Base-by-base conservation (phyloP, 2,797 vertebrate species). In the Sebastiscus albofasciatus region DNA sequence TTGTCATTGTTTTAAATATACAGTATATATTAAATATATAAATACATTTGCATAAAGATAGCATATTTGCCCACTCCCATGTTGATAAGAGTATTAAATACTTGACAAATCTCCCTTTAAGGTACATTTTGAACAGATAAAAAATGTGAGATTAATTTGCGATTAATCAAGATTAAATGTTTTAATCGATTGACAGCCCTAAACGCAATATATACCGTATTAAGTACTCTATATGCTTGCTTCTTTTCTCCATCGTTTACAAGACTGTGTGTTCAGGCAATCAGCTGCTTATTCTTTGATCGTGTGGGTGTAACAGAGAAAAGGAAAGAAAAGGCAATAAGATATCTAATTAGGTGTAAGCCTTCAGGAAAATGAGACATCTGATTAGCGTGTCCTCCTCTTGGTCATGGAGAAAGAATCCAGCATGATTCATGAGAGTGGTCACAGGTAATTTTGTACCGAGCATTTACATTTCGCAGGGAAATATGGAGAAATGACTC, bases 351-450 rank as follows among this genome's bases (percentile, higher is more conserved):
- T 75, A 82, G 31, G 7, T 73, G 52, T 33, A 52, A 54, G 33
- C 55, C 39, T 46, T 58, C 4, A 6, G 59, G 77, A 69, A 68
- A 69, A 26, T 22, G 12, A 84, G 60, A 68, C 8, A 42, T 75
- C 78, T 88, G 59, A 84, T 86, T 75, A 82, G 77, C 39, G 22
- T 69, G 9, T 67, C 55, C 13, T 68, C 58, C 11, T 71, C 60
- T 67, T 55, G 64, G 69, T 71, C 67, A 68, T 56, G 49, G 33
- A 56, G 36, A 18, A 29, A 27, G 55, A 66, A 71, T 79, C 10
- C 59, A 61, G 59, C 42, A 4, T 62, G 64, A 77, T 26, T 79
- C 18, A 66, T 8, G 5, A 55, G 61, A 54, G 62, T 31, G 36
- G 81, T 74, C 60, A 68, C 16, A 22, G 27, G 20, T 74, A 18